Evolutionary conservation across 2,888 invertebrate species (phyloP).

Genomic region (Leptinotarsa rubiginosa): DNA sequence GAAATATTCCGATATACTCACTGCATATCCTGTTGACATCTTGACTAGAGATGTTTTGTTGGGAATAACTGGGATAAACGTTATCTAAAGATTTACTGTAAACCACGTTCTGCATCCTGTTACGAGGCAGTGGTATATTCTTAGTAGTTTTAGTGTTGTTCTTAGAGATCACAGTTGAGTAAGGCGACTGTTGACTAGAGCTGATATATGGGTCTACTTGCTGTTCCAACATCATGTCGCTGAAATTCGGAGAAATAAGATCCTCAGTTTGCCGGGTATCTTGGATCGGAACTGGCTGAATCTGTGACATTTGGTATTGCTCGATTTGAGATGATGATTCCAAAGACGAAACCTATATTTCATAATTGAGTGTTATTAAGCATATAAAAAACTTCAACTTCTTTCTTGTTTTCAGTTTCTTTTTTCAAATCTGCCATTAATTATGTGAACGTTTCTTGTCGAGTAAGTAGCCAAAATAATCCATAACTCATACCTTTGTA

Average conservation of each 20-base stretch:
- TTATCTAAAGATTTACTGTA: conserved; percentile 49
- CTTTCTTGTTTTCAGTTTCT: no score
- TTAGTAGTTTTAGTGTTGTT: conserved; percentile 52
- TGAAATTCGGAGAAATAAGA: no score
- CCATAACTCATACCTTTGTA: no score
- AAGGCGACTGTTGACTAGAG: conserved; percentile 58
- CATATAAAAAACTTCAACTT: no score
- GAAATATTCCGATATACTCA: conserved; percentile 29
- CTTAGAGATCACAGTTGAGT: conserved; percentile 58
- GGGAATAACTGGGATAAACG: conserved; percentile 46
- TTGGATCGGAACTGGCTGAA: conserved; percentile 44
- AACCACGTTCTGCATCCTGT: conserved; percentile 28
- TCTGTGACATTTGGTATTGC: conserved; percentile 57
- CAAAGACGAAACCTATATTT: conserved; percentile 26
- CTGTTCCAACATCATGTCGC: conserved; percentile 18
- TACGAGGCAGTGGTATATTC: conserved; percentile 23
- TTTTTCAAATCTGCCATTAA: no score
- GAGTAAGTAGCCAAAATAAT: no score
- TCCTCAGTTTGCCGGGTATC: conserved; percentile 42
- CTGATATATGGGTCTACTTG: conserved; percentile 57
- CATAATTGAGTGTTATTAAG: neutral
- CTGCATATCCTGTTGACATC: conserved; percentile 44
- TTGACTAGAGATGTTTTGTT: conserved; percentile 39
- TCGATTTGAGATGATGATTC: conserved; percentile 54
- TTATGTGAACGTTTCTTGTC: no score